These are phyloP conservation scores for Drosophila testacea DNA, from an alignment of 2,888 invertebrate genomes.

Conservation along the genomic window DNA sequence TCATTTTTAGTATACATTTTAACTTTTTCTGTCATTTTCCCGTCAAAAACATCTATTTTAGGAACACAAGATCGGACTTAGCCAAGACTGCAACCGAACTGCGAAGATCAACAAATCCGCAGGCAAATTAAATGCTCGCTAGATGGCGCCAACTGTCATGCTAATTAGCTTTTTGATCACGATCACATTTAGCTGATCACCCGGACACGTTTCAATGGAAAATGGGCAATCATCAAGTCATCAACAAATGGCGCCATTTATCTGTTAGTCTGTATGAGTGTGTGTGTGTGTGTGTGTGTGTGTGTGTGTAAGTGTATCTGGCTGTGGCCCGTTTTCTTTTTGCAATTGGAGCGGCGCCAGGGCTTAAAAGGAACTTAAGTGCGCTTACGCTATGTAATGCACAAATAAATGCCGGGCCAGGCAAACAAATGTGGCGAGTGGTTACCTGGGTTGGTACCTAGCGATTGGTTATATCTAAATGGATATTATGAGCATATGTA, in stretches of 20 bases:
- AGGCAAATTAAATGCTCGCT: neutral
- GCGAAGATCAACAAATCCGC: slow-evolving; percentile 24
- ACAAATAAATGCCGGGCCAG: slow-evolving; percentile 66
- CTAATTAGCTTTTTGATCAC: neutral
- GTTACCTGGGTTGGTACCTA: slow-evolving; percentile 24
- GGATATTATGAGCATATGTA: slow-evolving; percentile 77
- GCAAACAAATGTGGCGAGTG: slow-evolving; percentile 50
- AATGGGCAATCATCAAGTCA: slow-evolving; percentile 53
- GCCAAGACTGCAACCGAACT: slow-evolving; percentile 16
- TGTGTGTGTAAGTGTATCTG: slow-evolving; percentile 18
- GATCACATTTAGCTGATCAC: slow-evolving; percentile 22
- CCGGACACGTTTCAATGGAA: slow-evolving; percentile 23
- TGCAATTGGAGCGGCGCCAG: slow-evolving; percentile 82
- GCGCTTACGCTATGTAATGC: slow-evolving; percentile 77
- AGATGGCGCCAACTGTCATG: slow-evolving; percentile 52
- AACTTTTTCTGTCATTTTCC: no score
- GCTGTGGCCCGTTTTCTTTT: slow-evolving; percentile 57
- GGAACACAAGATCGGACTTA: neutral
- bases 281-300: slow-evolving; percentile 18
- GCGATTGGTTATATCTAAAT: slow-evolving; percentile 75
- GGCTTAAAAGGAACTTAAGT: slow-evolving; percentile 77
- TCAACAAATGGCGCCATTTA: slow-evolving; percentile 62
- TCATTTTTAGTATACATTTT: no score
- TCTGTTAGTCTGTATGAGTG: slow-evolving; percentile 34
- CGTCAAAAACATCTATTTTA: neutral